Evolutionary conservation across 2,113 vertebrate species (phyloP).

Genomic region (Psophia crepitans): DNA sequence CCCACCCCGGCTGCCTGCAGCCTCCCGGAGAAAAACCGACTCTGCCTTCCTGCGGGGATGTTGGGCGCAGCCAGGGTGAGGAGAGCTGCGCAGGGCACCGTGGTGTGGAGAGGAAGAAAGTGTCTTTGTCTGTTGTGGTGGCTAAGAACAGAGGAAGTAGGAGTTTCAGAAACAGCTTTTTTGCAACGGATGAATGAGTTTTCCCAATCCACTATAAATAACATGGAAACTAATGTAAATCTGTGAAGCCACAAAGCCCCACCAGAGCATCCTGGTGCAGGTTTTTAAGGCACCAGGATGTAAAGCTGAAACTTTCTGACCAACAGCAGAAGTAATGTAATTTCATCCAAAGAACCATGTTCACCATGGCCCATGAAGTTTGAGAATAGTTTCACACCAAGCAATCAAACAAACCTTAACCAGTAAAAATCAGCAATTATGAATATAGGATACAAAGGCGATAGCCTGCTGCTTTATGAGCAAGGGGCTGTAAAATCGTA

Average conservation of each 20-base stretch:
- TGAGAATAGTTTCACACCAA: background rate
- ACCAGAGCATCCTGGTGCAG: background rate
- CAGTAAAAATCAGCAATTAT: background rate
- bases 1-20: accelerated
- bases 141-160: background rate
- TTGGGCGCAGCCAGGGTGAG: accelerated
- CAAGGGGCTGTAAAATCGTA: background rate
- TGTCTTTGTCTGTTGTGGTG: background rate
- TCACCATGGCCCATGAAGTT: background rate
- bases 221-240: slow-evolving; percentile 13
- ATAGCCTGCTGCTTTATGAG: background rate
- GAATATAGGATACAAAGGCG: accelerated
- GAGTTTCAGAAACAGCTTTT: background rate
- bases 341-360: background rate
- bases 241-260: background rate
- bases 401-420: background rate
- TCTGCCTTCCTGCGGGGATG: background rate
- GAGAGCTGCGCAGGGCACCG: background rate
- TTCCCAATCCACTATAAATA: background rate
- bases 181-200: background rate
- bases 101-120: background rate
- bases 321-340: accelerated
- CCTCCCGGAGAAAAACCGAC: background rate
- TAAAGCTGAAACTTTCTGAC: background rate
- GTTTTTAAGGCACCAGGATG: background rate